A percentile compares a stretch with the other conserved stretches of the same genome.
Evolutionary conservation across 2,888 invertebrate species (phyloP).

Genomic region (Acronicta aceris): DNA sequence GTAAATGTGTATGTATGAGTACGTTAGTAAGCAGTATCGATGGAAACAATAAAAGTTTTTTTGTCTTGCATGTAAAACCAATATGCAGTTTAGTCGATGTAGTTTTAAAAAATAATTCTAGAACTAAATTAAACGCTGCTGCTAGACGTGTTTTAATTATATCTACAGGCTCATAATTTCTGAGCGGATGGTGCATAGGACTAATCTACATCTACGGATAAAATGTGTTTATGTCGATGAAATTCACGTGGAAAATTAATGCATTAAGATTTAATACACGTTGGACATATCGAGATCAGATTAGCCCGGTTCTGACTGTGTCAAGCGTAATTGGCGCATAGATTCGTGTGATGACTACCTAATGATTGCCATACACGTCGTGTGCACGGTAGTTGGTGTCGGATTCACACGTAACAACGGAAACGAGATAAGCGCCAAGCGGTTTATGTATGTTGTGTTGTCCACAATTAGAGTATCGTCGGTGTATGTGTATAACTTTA

Average conservation of each 20-base stretch:
- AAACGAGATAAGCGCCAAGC: slow-evolving; percentile 25
- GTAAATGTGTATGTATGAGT: too few species aligned
- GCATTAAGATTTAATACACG: slow-evolving; percentile 16
- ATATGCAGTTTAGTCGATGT: background rate
- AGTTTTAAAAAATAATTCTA: background rate
- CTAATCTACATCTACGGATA: background rate
- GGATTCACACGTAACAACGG: slow-evolving; percentile 24
- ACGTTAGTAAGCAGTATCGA: slow-evolving; percentile 24
- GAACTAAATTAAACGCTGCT: background rate
- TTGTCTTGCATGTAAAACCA: background rate
- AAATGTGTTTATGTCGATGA: slow-evolving; percentile 17
- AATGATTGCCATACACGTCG: slow-evolving; percentile 22
- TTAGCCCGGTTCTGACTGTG: slow-evolving; percentile 22
- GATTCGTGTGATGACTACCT: slow-evolving; percentile 35
- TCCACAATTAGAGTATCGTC: slow-evolving; percentile 6
- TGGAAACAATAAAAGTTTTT: slow-evolving; percentile 8
- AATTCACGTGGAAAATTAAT: slow-evolving; percentile 10
- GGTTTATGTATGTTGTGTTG: slow-evolving; percentile 7
- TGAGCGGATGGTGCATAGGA: background rate
- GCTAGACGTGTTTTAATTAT: background rate
- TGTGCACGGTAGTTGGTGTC: background rate
- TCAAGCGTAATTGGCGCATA: slow-evolving; percentile 27
- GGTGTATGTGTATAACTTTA: too few species aligned
- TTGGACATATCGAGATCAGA: slow-evolving; percentile 31
- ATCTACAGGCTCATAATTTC: slow-evolving; percentile 11